Base-by-base conservation (phyloP, 2,113 vertebrate species). In the Vimba vimba region DNA sequence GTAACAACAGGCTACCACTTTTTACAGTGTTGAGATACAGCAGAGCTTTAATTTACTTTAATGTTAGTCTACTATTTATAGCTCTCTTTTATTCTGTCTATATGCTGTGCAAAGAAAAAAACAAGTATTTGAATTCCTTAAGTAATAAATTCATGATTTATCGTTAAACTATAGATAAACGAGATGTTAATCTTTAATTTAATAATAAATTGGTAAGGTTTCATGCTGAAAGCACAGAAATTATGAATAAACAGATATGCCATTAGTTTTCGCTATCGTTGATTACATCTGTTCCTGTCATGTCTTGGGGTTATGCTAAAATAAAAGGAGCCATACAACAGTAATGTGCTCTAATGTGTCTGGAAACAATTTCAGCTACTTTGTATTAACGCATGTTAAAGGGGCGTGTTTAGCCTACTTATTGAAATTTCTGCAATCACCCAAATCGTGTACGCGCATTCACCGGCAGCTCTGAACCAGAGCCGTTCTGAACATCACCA, bases 401-500 rank as follows among this genome's bases (percentile, higher is more conserved):
- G 59, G 59, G 47, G 23, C 79, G 64, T 62, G 43, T 43, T 2
- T 43, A 33, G 33, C 33, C 27, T 36, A 43, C 33, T 60, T 64
- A 80, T 69, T 87, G 33, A 84, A 52, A 82, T 82, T 87, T 76
- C 85, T 89, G 89, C 89, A 88, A 76, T 85, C 77, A 55, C 50
- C 55, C 81, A 85, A 83, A 82, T 79, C 68, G 87, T 80, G 91
- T 74, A 79, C 88, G 86, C 88, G 90, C 89, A 33, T 77, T 52
- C 75, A 55, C 9, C 47, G 27, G 75, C 47, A 10, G 75, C 25
- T 77, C 75, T 55, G 39, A 43, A 43, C 7, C 7, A 43, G 43
- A 43, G 43, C 43, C 43, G 7, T 43, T 8, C 8, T 43, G 47
- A 30, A 55, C 86, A 69, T 88, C 79, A 83, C 82, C 79, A 55